phyloP scores from a whole-genome alignment of 2,888 invertebrate genomes.

The Thymelicus acteon region DNA sequence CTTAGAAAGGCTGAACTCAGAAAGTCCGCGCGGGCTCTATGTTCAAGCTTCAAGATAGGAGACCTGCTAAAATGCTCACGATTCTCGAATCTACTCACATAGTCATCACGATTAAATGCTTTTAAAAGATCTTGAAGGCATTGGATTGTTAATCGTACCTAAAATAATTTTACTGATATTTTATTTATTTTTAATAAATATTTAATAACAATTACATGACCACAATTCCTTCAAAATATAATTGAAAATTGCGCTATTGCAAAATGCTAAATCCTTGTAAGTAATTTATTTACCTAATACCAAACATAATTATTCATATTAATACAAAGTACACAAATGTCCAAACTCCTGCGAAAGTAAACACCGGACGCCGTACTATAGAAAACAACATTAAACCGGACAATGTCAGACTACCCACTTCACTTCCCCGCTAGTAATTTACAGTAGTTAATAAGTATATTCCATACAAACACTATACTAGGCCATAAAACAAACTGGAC shows the following conservation, averaged over 20 bases:
- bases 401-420: constrained; percentile 36
- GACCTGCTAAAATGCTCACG: constrained; percentile 59
- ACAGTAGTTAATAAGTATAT: constrained; percentile 31
- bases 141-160: too few species aligned
- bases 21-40: too few species aligned
- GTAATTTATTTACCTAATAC: neutral
- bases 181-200: neutral
- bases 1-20: too few species aligned
- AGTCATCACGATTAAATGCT: constrained; percentile 16
- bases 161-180: too few species aligned
- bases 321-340: constrained; percentile 4
- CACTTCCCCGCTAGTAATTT: constrained; percentile 25
- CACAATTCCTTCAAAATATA: too few species aligned
- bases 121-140: too few species aligned
- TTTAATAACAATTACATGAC: too few species aligned
- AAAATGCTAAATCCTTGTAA: too few species aligned
- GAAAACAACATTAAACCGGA: constrained; percentile 42
- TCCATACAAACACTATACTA: constrained; percentile 25
- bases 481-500: constrained; percentile 17
- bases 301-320: neutral
- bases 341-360: constrained; percentile 29
- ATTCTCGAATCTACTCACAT: constrained; percentile 48
- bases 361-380: constrained; percentile 40
- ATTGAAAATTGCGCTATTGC: too few species aligned
- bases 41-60: constrained; percentile 61